Conservation (phyloP, 2,113 vertebrate genomes). For the Eudorcas thomsonii region DNA sequence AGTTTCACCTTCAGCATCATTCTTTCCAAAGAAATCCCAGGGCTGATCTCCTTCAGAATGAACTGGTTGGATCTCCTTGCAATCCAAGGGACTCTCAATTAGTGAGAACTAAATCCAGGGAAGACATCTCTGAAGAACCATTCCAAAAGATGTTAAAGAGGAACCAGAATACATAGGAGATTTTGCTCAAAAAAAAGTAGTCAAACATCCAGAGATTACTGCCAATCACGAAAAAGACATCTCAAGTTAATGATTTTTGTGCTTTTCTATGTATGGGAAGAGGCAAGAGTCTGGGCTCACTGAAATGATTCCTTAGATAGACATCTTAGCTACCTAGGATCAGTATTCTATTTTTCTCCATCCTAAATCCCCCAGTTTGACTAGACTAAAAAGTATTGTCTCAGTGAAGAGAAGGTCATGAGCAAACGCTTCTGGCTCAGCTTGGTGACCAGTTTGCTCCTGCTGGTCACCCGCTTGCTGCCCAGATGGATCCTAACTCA, state of each 20-base stretch:
- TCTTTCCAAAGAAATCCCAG: too few species aligned
- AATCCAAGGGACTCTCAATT: too few species aligned
- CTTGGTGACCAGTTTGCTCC: fast-evolving
- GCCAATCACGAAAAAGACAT: background rate
- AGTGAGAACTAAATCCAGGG: background rate
- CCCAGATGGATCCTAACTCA: background rate
- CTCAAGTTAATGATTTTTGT: background rate
- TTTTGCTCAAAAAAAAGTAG: background rate
- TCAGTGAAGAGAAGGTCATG: background rate
- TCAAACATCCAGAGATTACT: background rate
- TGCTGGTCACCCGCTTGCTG: background rate
- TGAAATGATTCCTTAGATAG: background rate
- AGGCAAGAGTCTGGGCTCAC: background rate
- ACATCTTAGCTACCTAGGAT: background rate
- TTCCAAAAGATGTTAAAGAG: background rate
- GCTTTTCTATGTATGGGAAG: background rate
- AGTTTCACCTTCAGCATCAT: too few species aligned
- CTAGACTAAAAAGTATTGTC: background rate
- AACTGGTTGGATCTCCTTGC: too few species aligned
- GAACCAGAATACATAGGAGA: background rate
- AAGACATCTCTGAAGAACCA: background rate
- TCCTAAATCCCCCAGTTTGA: background rate
- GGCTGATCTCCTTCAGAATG: too few species aligned
- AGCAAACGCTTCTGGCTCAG: background rate
- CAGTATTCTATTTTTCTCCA: background rate